These are phyloP conservation scores for Parelbella ahira DNA, from an alignment of 2,888 invertebrate species.

Conservation along the genomic window DNA sequence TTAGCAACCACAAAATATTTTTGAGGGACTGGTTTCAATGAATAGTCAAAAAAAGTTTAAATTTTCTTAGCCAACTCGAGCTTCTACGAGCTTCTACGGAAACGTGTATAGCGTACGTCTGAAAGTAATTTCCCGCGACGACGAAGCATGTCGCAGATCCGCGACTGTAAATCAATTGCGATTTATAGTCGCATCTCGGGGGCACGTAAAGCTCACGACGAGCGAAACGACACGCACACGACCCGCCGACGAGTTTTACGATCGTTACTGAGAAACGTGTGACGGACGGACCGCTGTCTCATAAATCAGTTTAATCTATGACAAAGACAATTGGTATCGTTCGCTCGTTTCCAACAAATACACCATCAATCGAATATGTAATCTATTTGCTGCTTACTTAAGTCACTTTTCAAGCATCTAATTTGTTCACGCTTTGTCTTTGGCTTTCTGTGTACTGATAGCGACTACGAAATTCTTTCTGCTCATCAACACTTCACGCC, in stretches of 20 bases:
- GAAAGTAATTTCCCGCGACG: constrained; percentile 7
- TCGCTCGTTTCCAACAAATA: constrained; percentile 24
- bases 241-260: constrained; percentile 63
- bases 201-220: constrained; percentile 38
- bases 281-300: constrained; percentile 58
- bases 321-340: constrained; percentile 64
- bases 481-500: no score
- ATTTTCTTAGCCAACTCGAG: no score
- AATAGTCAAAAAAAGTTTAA: no score
- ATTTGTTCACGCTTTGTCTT: constrained; percentile 12
- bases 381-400: constrained; percentile 16
- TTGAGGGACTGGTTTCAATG: no score
- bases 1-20: no score
- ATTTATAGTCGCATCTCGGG: constrained; percentile 60
- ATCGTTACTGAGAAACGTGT: constrained; percentile 56
- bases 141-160: constrained; percentile 14
- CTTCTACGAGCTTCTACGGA: constrained; percentile 3
- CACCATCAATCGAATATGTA: constrained; percentile 23
- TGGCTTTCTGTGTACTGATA: no score
- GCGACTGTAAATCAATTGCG: constrained; percentile 47
- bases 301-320: constrained; percentile 73
- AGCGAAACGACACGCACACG: constrained; percentile 32
- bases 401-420: constrained; percentile 20
- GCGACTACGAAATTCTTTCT: no score
- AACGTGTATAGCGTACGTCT: constrained; percentile 5